These are phyloP conservation scores for Bubalus kerabau DNA, from an alignment of 2,113 vertebrate genomes.

Conservation along the genomic window DNA sequence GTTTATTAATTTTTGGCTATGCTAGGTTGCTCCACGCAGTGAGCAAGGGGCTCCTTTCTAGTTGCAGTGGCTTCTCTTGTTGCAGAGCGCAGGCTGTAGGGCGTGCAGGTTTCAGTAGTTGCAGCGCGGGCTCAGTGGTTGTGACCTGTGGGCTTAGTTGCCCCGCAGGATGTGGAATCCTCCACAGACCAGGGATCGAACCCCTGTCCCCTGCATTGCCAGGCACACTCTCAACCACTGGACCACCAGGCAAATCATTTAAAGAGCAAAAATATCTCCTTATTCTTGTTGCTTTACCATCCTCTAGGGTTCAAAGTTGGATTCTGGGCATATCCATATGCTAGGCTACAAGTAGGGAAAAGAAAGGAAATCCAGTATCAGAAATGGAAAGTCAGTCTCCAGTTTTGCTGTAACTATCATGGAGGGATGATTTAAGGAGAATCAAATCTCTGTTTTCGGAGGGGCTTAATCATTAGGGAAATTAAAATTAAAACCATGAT, in stretches of 20 bases:
- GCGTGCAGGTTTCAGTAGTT: background rate
- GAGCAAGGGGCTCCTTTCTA: background rate
- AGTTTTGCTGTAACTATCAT: background rate
- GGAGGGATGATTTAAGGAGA: background rate
- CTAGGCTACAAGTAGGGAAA: background rate
- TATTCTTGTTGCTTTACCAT: background rate
- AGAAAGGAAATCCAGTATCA: background rate
- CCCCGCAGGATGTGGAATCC: background rate
- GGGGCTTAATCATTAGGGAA: background rate
- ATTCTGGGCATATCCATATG: background rate
- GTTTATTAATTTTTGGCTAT: background rate
- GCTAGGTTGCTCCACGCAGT: background rate
- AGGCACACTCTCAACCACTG: background rate
- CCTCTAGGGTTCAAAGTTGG: background rate
- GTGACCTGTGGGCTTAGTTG: background rate
- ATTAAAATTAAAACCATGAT: background rate
- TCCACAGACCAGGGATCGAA: background rate
- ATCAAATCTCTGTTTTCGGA: background rate
- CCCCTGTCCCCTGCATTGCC: background rate
- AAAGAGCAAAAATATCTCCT: background rate
- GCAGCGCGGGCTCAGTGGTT: accelerated
- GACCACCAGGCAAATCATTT: background rate
- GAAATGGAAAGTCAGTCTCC: background rate
- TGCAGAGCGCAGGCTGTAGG: background rate
- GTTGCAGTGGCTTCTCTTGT: background rate